Conservation (phyloP, 2,888 invertebrate genomes). For the Drosophila falleni region DNA sequence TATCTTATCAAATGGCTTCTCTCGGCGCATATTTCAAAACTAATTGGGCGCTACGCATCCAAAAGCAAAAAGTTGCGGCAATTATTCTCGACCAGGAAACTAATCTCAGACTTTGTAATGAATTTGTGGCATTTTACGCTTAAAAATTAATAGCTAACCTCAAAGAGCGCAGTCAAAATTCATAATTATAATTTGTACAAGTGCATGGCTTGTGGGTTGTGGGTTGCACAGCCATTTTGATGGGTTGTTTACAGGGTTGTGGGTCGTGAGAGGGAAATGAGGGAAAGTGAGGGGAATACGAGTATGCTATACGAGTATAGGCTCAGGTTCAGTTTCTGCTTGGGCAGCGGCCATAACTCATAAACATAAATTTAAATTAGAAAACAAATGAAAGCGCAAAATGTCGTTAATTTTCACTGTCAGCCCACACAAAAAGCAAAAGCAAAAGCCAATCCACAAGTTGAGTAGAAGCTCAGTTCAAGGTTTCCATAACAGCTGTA, state of each 20-base stretch:
- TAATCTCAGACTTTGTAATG: conserved; percentile 70
- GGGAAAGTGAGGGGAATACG: background rate
- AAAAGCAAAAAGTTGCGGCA: conserved; percentile 45
- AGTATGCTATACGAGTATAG: conserved; percentile 22
- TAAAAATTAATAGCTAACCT: conserved; percentile 77
- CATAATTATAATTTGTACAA: conserved; percentile 65
- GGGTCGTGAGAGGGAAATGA: background rate
- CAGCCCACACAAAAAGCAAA: background rate
- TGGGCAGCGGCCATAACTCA: conserved; percentile 65
- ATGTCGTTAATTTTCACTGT: conserved; percentile 66
- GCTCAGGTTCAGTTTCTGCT: conserved; percentile 26
- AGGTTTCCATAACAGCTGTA: conserved; percentile 1
- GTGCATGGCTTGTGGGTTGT: conserved; percentile 34
- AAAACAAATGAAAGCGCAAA: conserved; percentile 77
- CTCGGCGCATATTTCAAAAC: conserved; percentile 50
- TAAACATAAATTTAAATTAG: conserved; percentile 82
- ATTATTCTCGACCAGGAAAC: conserved; percentile 63
- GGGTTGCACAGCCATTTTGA: background rate
- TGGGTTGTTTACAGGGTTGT: background rate
- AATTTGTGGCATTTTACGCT: conserved; percentile 66
- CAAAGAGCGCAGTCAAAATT: conserved; percentile 61
- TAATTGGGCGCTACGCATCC: conserved; percentile 51
- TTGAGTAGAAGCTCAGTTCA: conserved; percentile 4
- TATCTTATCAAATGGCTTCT: conserved; percentile 48
- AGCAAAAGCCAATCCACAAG: conserved; percentile 13